Base-by-base conservation (phyloP, 2,888 invertebrate genomes). In the Eucriotettix oculatus region DNA sequence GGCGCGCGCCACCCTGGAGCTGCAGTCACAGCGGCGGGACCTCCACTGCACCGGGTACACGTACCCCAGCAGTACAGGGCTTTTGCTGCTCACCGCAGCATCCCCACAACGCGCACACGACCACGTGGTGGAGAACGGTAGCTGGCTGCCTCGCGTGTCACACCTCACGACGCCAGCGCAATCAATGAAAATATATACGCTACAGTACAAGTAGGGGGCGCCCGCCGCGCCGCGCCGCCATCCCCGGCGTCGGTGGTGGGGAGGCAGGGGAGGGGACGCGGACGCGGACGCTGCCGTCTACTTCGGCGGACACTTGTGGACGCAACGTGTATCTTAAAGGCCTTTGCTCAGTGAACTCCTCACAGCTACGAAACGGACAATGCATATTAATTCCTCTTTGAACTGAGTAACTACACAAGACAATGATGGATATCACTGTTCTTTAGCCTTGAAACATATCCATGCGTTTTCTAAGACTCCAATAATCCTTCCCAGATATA, bases 91-190 rank as follows among this genome's bases (percentile, higher is more conserved):
- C 60, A 29, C 61, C 54, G 17, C 64, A 60, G 65, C 75, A 74
- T 68, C 75, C 75, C 74, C 75, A 76, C 70, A 77, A 75, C 69
- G 77, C 76, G 72, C 55, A 41, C 55, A 40, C 55, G 55, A 40
- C 29, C n/a, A 40, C 55, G 55, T 29, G 41, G 55, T 17, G 41
- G 17, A 29, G 54, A 12, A 17, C 55, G 12, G 17, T 14, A 29
- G 40, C 55, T n/a, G 41, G 55, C 55, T 11, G 55, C 55, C 29
- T 41, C n/a, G 29, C 41, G 57, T 57, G 44, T 58, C 52, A 48
- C 58, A 29, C 58, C 42, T 59, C 60, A 58, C 58, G 60, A 60
- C 62, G 62, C 62, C 62, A 62, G 63, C 64, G 64, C 64, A 64
- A 64, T 64, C 64, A 64, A 64, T 64, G 64, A 63, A 55, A 61